These are phyloP conservation scores for Tigriopus californicus DNA, from an alignment of 2,888 invertebrate genomes.

Conservation along the genomic window DNA sequence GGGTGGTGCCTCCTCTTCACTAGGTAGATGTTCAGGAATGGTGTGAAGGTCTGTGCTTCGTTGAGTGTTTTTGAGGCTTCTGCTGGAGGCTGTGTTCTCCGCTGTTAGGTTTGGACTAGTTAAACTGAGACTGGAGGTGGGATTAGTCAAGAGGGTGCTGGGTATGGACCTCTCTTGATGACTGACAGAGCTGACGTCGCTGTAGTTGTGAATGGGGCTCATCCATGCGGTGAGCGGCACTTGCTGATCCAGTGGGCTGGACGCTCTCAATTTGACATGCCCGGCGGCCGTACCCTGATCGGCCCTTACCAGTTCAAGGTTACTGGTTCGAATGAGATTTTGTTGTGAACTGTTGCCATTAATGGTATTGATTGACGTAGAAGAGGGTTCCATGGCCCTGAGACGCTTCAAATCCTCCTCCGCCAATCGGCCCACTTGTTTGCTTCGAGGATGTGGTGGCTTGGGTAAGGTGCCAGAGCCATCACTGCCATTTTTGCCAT, in stretches of 20 bases:
- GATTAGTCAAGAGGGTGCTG: slow-evolving; percentile 28
- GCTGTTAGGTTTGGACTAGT: not conserved
- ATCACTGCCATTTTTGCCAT: not conserved
- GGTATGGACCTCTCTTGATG: slow-evolving; percentile 56
- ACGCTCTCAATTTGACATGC: slow-evolving; percentile 5
- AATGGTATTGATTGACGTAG: no score
- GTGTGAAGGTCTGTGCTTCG: not conserved
- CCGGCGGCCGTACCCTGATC: not conserved
- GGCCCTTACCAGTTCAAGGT: not conserved
- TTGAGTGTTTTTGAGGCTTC: not conserved
- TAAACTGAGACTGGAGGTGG: slow-evolving; percentile 20
- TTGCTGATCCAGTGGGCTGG: slow-evolving; percentile 1
- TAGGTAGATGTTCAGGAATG: not conserved
- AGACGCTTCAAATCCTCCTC: not conserved
- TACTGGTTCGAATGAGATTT: not conserved
- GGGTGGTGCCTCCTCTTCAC: not conserved
- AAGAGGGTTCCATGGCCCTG: not conserved
- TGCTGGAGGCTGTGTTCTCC: not conserved
- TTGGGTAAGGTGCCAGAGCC: slow-evolving; percentile 5
- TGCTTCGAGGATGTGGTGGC: not conserved
- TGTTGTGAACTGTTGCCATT: not conserved
- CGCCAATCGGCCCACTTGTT: not conserved
- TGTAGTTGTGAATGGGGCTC: slow-evolving; percentile 46
- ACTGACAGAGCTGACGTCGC: slow-evolving; percentile 70
- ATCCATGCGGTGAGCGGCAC: slow-evolving; percentile 32